Evolutionary conservation across 2,888 invertebrate species (phyloP).

Genomic region (Sthenelais limicola): DNA sequence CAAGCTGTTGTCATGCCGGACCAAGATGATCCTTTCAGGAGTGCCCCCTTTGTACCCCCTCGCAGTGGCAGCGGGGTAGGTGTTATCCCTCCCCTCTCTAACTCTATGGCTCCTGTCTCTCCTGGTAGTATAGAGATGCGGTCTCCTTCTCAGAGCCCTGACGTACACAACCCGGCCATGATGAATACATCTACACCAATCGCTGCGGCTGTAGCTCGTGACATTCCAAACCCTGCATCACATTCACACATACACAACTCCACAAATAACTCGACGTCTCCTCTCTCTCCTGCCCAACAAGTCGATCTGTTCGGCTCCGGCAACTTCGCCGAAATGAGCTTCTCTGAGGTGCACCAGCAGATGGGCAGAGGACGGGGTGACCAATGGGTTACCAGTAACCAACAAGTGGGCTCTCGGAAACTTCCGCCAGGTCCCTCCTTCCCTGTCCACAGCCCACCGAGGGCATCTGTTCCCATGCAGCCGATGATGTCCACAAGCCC

Average conservation of each 20-base stretch:
- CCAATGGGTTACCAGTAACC: neutral
- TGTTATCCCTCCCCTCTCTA: too few species aligned
- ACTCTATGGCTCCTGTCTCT: slow-evolving; percentile 39
- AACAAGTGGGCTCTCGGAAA: neutral
- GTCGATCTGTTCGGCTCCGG: slow-evolving; percentile 47
- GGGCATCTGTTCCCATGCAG: neutral
- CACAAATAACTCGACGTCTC: slow-evolving; percentile 55
- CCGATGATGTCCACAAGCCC: slow-evolving; percentile 4
- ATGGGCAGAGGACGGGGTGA: neutral
- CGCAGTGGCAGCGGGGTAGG: slow-evolving; percentile 1
- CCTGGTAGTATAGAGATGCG: slow-evolving; percentile 42
- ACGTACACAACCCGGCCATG: slow-evolving; percentile 2
- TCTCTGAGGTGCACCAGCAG: slow-evolving; percentile 31
- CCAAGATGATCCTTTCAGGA: slow-evolving; percentile 57
- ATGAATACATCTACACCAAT: neutral
- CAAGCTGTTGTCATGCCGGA: slow-evolving; percentile 34
- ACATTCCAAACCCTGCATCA: slow-evolving; percentile 30
- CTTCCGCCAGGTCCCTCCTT: neutral
- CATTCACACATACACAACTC: slow-evolving; percentile 54
- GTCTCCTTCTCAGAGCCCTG: slow-evolving; percentile 47
- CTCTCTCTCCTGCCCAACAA: slow-evolving; percentile 46
- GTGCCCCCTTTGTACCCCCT: slow-evolving; percentile 60
- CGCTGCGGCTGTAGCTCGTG: neutral
- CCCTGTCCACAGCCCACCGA: neutral
- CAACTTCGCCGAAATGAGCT: slow-evolving; percentile 45